These are phyloP conservation scores for Timema cristinae DNA, from an alignment of 2,888 invertebrate genomes.

Conservation along the genomic window DNA sequence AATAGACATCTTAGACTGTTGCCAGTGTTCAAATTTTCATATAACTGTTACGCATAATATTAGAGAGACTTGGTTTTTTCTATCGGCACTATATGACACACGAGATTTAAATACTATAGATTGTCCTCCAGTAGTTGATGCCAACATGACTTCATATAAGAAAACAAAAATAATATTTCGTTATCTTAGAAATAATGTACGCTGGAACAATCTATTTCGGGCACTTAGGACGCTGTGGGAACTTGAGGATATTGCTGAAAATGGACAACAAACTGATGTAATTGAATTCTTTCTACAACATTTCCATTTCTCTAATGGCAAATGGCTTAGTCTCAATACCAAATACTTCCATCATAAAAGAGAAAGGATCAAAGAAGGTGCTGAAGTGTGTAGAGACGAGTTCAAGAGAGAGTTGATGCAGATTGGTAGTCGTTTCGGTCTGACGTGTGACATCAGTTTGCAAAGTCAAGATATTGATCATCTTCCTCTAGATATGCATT, in stretches of 20 bases:
- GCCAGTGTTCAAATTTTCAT: slow-evolving; percentile 15
- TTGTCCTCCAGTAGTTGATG: slow-evolving; percentile 13
- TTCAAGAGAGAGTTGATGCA: neutral
- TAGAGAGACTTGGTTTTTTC: neutral
- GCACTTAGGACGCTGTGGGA: neutral
- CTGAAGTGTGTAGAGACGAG: neutral
- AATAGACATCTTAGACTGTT: slow-evolving; percentile 23
- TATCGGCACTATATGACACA: slow-evolving; percentile 17
- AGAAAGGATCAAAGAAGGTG: neutral
- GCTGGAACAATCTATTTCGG: slow-evolving; percentile 5
- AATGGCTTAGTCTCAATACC: neutral
- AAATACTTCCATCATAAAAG: neutral
- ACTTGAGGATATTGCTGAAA: neutral
- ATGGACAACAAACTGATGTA: neutral
- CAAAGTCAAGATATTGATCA: neutral
- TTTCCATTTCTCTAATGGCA: neutral
- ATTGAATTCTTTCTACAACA: neutral
- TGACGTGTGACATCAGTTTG: neutral
- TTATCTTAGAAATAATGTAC: slow-evolving; percentile 6
- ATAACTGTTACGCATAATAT: neutral
- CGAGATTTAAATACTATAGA: slow-evolving; percentile 20
- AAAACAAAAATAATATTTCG: neutral
- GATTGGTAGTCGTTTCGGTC: neutral
- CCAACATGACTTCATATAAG: neutral
- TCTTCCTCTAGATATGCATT: slow-evolving; percentile 1